These are phyloP conservation scores for Helicolenus hilgendorfi DNA, from an alignment of 2,797 vertebrate species.

Conservation along the genomic window DNA sequence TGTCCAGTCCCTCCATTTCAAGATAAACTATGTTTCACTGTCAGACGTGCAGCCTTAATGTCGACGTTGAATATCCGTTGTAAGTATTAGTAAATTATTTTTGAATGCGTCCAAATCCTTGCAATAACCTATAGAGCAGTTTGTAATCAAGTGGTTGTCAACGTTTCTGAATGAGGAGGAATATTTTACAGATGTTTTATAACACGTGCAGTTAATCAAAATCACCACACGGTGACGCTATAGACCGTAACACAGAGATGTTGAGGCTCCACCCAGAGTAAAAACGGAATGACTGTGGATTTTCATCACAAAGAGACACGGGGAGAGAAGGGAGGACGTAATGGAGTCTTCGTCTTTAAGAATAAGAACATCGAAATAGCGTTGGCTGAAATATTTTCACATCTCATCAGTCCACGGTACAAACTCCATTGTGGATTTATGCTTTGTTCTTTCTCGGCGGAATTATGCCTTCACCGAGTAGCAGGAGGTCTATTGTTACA, in stretches of 20 bases:
- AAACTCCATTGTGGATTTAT: background rate
- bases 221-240: conserved; percentile 52
- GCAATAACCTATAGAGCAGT: fast-evolving
- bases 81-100: background rate
- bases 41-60: too few species aligned
- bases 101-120: background rate
- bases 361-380: background rate
- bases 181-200: background rate
- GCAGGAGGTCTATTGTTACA: background rate
- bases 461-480: conserved; percentile 37
- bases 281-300: background rate
- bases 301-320: conserved; percentile 58
- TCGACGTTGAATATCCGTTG: too few species aligned
- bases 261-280: conserved; percentile 38
- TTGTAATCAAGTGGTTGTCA: background rate
- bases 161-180: background rate
- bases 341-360: background rate
- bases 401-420: too few species aligned
- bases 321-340: background rate
- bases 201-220: background rate
- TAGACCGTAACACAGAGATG: conserved; percentile 52
- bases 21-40: fast-evolving
- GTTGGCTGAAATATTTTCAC: background rate
- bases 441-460: background rate
- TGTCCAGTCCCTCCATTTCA: background rate